Percentiles rank a stretch among this genome's conserved stretches.
Evolutionary conservation across 1,140 invertebrate genomes (phyloP).

Genomic region (Procambarus virginalis): DNA sequence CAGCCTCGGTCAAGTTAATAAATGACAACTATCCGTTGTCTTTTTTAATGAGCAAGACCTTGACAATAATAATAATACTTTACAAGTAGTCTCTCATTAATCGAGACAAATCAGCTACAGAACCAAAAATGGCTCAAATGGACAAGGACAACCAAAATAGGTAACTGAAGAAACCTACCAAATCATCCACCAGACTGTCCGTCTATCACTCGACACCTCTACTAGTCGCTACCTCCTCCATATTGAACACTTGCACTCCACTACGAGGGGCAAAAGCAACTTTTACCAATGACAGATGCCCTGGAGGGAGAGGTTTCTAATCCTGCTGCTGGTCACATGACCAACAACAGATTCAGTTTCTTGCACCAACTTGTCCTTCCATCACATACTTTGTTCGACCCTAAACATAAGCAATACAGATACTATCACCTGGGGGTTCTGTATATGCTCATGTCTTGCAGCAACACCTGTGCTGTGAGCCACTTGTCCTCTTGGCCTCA

Average conservation of each 20-base stretch:
- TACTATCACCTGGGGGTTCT: neutral
- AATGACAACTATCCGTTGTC: slow-evolving; percentile 6
- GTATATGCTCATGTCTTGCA: neutral
- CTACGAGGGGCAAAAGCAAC: neutral
- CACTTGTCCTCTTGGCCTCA: neutral
- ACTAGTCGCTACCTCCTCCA: neutral
- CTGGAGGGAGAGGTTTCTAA: neutral
- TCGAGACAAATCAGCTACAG: slow-evolving; percentile 18
- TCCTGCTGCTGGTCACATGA: neutral
- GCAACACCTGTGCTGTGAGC: neutral
- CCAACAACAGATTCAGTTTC: neutral
- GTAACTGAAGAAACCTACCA: neutral
- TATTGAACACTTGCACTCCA: neutral
- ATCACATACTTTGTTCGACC: neutral
- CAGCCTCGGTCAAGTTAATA: slow-evolving; percentile 1
- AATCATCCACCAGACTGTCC: slow-evolving; percentile 28
- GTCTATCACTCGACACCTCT: neutral
- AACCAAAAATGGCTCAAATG: slow-evolving; percentile 35
- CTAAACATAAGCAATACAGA: neutral
- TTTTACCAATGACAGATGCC: neutral
- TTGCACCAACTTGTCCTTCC: neutral
- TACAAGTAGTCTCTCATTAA: slow-evolving; percentile 12
- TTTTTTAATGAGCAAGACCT: slow-evolving; percentile 23
- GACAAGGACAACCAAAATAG: slow-evolving; percentile 35
- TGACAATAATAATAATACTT: slow-evolving; percentile 20